These are phyloP conservation scores for Leptinotarsa peninsularis DNA, from an alignment of 2,888 invertebrate species.

Conservation along the genomic window DNA sequence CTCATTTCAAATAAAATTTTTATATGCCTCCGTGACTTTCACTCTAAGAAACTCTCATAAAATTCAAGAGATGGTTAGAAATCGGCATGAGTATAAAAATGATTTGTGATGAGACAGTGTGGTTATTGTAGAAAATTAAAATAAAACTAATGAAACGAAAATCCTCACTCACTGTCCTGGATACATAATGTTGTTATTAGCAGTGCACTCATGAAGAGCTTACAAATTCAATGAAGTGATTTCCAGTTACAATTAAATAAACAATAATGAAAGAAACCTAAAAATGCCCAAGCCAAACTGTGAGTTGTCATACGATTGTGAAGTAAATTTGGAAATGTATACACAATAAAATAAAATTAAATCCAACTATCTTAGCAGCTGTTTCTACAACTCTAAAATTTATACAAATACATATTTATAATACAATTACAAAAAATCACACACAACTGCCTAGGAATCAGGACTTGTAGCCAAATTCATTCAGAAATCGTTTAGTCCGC, in stretches of 20 bases:
- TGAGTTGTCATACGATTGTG: neutral
- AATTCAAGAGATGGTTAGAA: too few species aligned
- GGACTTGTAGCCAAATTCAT: neutral
- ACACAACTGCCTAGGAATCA: slow-evolving; percentile 6
- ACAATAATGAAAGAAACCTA: neutral
- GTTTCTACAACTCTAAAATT: slow-evolving; percentile 8
- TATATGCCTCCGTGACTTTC: too few species aligned
- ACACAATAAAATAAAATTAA: neutral
- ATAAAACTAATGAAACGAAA: too few species aligned
- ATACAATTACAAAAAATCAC: slow-evolving; percentile 10
- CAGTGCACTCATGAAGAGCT: neutral
- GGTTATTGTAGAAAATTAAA: too few species aligned
- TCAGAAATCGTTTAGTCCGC: neutral
- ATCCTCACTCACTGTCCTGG: too few species aligned
- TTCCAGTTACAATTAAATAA: neutral
- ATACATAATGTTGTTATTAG: too few species aligned
- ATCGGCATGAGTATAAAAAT: too few species aligned
- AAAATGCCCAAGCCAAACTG: neutral
- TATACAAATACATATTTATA: slow-evolving; percentile 6
- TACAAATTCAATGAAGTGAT: neutral
- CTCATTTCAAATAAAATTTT: too few species aligned
- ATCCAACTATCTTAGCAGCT: neutral
- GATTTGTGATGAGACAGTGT: too few species aligned
- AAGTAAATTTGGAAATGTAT: neutral
- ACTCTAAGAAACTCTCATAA: too few species aligned